Base-by-base conservation (phyloP, 2,888 invertebrate species). In the Andrena flavipes region DNA sequence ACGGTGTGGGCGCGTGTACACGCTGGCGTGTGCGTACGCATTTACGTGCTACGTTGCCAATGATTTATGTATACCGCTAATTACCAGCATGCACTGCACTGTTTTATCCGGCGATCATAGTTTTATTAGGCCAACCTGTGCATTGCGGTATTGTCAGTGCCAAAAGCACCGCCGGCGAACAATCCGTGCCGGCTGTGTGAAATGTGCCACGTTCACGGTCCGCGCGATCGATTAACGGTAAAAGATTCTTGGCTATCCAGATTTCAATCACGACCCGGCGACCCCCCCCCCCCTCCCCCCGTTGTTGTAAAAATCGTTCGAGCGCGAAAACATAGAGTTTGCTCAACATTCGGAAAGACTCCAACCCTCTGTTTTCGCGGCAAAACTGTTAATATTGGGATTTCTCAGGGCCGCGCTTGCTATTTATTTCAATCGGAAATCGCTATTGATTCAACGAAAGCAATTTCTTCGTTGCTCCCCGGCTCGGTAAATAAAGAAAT, bases 1-100 rank as follows among this genome's bases (percentile, higher is more conserved):
- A 75, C 74, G 76, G 87, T 72, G 73, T 60, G 65, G 29, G 63
- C 73, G 68, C 70, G 13, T 7, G 82, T 77, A 73, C 68, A 64
- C 70, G 78, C 51, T 86, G 87, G 90, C 92, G 69, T 76, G 82
- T 76, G 80, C 73, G 83, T 76, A 68, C 68, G 78, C 84, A 76
- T 87, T 84, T 86, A 86, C 84, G 86, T 89, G 92, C 90, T 90
- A 90, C 91, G 89, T 89, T 91, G 88, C 87, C 91, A 90, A 93
- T 93, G 93, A 93, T 93, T 93, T 93, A 93, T 93, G 93, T 91
- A 91, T 90, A 92, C 92, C 93, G 90, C 93, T 93, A 93, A 93
- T 93, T 93, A 93, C 93, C 91, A 91, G 88, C 91, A 87, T 91
- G 92, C 91, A 89, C 90, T 84, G 90, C 86, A 88, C 90, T 90